Conservation (phyloP, 2,888 invertebrate genomes). For the Cynaeus angustus region DNA sequence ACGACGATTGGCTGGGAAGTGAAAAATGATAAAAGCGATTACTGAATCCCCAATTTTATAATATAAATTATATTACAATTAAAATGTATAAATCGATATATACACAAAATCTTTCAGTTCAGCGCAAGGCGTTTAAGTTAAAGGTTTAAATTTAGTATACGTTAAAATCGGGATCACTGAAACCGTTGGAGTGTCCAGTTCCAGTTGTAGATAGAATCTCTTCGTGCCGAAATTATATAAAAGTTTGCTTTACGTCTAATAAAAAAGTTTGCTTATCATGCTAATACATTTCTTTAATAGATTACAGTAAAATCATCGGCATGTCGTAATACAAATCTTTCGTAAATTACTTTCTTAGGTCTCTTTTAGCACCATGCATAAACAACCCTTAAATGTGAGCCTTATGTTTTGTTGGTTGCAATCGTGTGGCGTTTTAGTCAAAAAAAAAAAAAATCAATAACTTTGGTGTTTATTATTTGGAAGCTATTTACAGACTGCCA, state of each 20-base stretch:
- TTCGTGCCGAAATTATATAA: slow-evolving; percentile 87
- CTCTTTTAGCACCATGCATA: slow-evolving; percentile 92
- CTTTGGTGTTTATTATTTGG: no score
- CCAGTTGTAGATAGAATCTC: slow-evolving; percentile 88
- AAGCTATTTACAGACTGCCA: no score
- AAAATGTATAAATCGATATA: background rate
- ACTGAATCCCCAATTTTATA: no score
- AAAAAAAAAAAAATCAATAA: no score
- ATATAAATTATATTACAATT: no score
- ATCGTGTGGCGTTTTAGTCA: no score
- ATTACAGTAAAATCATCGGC: slow-evolving; percentile 86
- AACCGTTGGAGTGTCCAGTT: slow-evolving; percentile 90
- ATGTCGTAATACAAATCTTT: slow-evolving; percentile 87
- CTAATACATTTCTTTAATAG: slow-evolving; percentile 74
- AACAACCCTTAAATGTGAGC: slow-evolving; percentile 85
- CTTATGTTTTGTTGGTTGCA: slow-evolving; percentile 66
- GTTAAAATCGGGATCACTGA: slow-evolving; percentile 86
- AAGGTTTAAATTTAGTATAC: slow-evolving; percentile 77
- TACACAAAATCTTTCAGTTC: slow-evolving; percentile 71
- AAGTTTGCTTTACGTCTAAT: slow-evolving; percentile 85
- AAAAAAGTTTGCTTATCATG: slow-evolving; percentile 71
- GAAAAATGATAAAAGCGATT: background rate
- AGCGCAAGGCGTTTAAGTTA: slow-evolving; percentile 88
- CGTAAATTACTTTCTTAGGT: slow-evolving; percentile 84
- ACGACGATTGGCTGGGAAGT: background rate